phyloP scores from a whole-genome alignment of 2,888 invertebrate species.

The Ophion obscuratus region DNA sequence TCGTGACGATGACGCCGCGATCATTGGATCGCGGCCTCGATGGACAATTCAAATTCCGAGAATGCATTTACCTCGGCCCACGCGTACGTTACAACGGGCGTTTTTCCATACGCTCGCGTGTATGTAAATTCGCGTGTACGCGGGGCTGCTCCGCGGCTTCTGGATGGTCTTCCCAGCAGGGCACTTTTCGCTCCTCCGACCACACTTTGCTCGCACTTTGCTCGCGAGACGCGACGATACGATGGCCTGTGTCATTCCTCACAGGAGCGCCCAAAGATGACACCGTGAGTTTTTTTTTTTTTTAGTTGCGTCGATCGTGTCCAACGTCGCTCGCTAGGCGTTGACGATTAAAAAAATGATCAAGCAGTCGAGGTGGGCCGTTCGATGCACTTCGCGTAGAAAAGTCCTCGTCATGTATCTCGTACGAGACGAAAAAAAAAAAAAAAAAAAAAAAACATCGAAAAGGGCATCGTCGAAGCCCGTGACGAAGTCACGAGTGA shows the following conservation, averaged over 20 bases:
- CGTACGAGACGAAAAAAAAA: too few species aligned
- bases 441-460: too few species aligned
- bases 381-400: too few species aligned
- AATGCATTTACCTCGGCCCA: constrained; percentile 58
- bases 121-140: constrained; percentile 4
- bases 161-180: constrained; percentile 19
- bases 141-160: constrained; percentile 15
- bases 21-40: constrained; percentile 45
- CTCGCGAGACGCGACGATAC: not conserved
- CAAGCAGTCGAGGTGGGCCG: too few species aligned
- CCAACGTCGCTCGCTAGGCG: not conserved
- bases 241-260: not conserved
- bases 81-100: constrained; percentile 13
- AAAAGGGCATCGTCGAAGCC: too few species aligned
- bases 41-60: constrained; percentile 60
- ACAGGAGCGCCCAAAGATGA: constrained; percentile 46
- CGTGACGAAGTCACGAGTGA: too few species aligned
- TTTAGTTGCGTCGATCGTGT: constrained; percentile 10
- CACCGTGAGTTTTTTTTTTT: constrained; percentile 28
- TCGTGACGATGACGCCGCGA: constrained; percentile 37
- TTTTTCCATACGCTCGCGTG: constrained; percentile 1
- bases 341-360: not conserved
- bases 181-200: constrained; percentile 23
- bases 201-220: constrained; percentile 3
- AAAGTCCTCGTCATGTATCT: too few species aligned